Evolutionary conservation across 2,113 vertebrate species (phyloP).

Genomic region (Clarias magur): DNA sequence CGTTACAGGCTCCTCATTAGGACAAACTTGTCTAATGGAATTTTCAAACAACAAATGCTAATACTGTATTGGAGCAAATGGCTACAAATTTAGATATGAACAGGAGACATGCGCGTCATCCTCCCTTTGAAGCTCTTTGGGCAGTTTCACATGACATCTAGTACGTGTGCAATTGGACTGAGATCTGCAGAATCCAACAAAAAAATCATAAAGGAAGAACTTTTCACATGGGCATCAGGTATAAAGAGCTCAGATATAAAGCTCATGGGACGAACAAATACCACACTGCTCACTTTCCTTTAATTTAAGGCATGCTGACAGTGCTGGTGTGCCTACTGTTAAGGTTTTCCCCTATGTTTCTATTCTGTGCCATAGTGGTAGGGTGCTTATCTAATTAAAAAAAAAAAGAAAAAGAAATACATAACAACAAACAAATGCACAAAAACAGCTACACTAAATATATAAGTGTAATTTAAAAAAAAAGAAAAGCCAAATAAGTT

Average conservation of each 20-base stretch:
- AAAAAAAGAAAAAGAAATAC: not conserved
- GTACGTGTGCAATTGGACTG: not conserved
- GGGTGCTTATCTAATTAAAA: not conserved
- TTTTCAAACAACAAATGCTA: not conserved
- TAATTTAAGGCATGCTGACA: conserved; percentile 10
- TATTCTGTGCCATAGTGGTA: not conserved
- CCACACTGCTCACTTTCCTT: conserved; percentile 3
- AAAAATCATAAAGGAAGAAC: not conserved
- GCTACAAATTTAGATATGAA: not conserved
- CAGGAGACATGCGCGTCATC: not conserved
- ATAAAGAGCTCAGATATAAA: not conserved
- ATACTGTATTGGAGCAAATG: not conserved
- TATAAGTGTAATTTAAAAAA: not conserved
- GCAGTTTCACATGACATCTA: not conserved
- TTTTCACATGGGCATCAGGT: not conserved
- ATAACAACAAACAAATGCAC: not conserved
- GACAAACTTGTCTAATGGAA: not conserved
- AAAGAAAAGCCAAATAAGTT: not conserved
- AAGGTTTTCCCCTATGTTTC: not conserved
- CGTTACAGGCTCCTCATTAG: not conserved
- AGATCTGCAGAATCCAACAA: not conserved
- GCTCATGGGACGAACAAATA: conserved; percentile 1
- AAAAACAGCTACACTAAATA: not conserved
- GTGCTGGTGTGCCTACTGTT: not conserved
- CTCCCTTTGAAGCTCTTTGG: not conserved